Conservation (phyloP, 1,140 invertebrate species). For the Yoshiicerus persimilis region DNA sequence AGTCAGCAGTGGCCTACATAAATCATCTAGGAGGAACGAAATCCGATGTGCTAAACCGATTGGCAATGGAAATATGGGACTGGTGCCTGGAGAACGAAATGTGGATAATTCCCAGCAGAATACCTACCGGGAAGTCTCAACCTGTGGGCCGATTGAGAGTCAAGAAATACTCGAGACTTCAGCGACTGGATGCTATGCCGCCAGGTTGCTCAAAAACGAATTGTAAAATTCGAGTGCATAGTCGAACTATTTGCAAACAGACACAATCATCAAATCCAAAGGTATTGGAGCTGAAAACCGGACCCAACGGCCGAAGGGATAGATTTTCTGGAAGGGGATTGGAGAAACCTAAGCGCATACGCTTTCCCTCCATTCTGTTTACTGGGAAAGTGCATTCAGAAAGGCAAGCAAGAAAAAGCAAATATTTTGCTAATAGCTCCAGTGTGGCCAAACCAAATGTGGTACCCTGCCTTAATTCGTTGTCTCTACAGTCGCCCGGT, state of each 20-base stretch:
- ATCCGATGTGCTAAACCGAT: not conserved
- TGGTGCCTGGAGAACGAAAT: not conserved
- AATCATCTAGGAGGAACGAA: constrained; percentile 5
- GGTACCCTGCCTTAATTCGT: constrained; percentile 1
- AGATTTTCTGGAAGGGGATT: not conserved
- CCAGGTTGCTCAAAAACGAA: not conserved
- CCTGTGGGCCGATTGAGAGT: not conserved
- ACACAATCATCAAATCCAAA: not conserved
- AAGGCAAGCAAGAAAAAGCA: not conserved
- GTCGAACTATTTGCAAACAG: constrained; percentile 34
- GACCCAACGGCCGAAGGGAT: not conserved
- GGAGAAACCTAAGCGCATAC: not conserved
- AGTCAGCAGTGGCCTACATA: constrained; percentile 14
- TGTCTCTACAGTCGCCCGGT: not conserved
- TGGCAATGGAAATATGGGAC: not conserved
- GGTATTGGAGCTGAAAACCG: constrained; percentile 29
- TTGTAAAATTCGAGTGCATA: not conserved
- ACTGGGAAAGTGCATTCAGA: not conserved
- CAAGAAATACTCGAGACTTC: not conserved
- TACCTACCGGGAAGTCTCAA: not conserved
- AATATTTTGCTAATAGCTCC: constrained; percentile 27
- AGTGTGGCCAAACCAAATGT: constrained; percentile 25
- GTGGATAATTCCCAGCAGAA: not conserved
- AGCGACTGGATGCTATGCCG: not conserved
- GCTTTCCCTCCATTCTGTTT: constrained; percentile 37